Percentiles rank a stretch among this genome's conserved stretches.
Conservation (phyloP, 1,140 invertebrate species). For the Dinoponera quadriceps region DNA sequence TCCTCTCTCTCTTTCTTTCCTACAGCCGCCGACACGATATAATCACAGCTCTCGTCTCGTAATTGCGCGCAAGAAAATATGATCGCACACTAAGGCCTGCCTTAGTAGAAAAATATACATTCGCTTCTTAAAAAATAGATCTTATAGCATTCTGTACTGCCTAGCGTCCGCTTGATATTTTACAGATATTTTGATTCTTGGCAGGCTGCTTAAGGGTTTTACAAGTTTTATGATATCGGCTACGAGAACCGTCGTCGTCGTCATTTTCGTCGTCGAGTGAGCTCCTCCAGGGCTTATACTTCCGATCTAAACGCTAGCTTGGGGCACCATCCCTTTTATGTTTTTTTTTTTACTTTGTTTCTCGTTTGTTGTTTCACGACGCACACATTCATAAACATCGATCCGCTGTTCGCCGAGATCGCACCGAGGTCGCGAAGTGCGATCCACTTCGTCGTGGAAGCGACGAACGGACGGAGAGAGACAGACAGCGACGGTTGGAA, state of each 20-base stretch:
- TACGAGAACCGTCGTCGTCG: conserved; percentile 71
- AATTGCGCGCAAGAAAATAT: conserved; percentile 68
- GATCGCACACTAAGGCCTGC: conserved; percentile 84
- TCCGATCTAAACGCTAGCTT: conserved; percentile 79
- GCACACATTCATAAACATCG: conserved; percentile 68
- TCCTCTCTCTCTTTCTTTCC: conserved; percentile 54
- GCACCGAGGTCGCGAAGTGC: conserved; percentile 51
- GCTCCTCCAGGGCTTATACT: conserved; percentile 66
- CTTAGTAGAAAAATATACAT: conserved; percentile 86
- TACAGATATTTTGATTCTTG: conserved; percentile 78
- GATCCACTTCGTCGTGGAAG: conserved; percentile 49
- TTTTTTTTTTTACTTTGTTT: conserved; percentile 38
- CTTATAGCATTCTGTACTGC: conserved; percentile 81
- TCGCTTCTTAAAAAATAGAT: conserved; percentile 86
- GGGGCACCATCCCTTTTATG: conserved; percentile 73
- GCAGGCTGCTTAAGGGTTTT: conserved; percentile 75
- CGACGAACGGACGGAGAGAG: conserved; percentile 18
- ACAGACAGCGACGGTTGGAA: neutral
- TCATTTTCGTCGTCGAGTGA: too few relatives aligned
- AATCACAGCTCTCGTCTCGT: conserved; percentile 70
- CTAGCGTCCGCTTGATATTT: conserved; percentile 76
- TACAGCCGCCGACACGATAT: conserved; percentile 60
- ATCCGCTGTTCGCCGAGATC: conserved; percentile 31
- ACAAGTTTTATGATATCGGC: conserved; percentile 71
- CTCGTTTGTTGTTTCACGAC: conserved; percentile 47